Base-by-base conservation (phyloP, 2,797 vertebrate genomes). In the Schizothorax lantsangensis region DNA sequence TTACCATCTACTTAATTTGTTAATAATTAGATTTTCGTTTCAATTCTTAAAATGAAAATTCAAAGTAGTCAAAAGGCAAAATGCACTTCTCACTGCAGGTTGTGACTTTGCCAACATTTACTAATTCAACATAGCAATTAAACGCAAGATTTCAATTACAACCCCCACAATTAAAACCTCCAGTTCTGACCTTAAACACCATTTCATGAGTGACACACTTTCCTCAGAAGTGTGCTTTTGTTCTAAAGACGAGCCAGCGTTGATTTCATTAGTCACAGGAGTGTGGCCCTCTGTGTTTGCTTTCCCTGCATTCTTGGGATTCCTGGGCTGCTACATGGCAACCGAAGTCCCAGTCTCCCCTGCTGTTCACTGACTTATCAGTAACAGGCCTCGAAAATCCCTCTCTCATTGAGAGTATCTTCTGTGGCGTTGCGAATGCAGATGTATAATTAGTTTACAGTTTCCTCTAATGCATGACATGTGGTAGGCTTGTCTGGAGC, bases 271-370 rank as follows among this genome's bases (percentile, higher is more conserved):
- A 94, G 91, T 92, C 87, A 90, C 92, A 94, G 91, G 88, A 93
- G 93, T 93, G 93, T 90, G 89, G 93, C 88, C 88, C 88, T 94
- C 93, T 93, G 90, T 94, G 94, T 96, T 96, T 96, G 95, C 92
- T 94, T 95, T 95, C 86, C 91, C 93, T 90, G 90, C 93, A 96
- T 96, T 96, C 94, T 90, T 93, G 47, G 86, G 89, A 96, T 96
- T 93, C 95, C 95, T 91, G 85, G 81, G 83, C 86, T 91, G 89
- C 92, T 73, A 84, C 88, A 87, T 86, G 86, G 88, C 90, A 90
- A 90, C 92, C 75, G 11, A 72, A 87, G 79, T 84, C 43, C 79
- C 47, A 40, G 62, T 69, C 84, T 81, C 72, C 91, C 89, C 89
- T 86, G 43, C 86, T 90, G 33, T 64, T 86, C 85, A 15, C 43